Evolutionary conservation across 2,797 vertebrate species (phyloP).

Genomic region (Oophaga sylvatica): DNA sequence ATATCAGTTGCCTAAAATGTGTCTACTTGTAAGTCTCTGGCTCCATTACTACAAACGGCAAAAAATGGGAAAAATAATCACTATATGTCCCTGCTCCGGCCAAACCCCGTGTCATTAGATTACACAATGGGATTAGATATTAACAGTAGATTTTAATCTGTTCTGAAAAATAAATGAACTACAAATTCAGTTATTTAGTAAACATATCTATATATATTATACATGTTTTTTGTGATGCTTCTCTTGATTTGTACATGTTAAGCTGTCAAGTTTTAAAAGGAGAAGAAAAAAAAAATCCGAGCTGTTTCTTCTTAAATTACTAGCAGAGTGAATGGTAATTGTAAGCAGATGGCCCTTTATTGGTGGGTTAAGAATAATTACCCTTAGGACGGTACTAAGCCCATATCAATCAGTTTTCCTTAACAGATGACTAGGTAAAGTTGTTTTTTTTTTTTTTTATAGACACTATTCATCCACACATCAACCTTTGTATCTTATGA

Average conservation of each 20-base stretch:
- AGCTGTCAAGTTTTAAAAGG: constrained; percentile 64
- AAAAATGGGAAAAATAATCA: constrained; percentile 28
- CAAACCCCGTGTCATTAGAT: constrained; percentile 1
- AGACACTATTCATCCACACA: constrained; percentile 32
- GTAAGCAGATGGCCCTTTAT: constrained; percentile 75
- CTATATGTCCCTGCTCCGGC: neutral
- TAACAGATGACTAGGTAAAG: constrained; percentile 58
- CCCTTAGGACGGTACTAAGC: constrained; percentile 62
- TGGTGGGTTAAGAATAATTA: constrained; percentile 64
- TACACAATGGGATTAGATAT: constrained; percentile 30
- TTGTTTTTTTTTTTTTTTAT: constrained; percentile 36
- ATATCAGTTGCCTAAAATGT: constrained; percentile 70
- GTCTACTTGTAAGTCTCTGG: constrained; percentile 18
- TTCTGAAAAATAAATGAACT: neutral
- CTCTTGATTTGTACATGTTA: constrained; percentile 67
- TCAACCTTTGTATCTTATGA: constrained; percentile 10
- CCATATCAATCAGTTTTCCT: constrained; percentile 55
- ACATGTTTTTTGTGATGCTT: constrained; percentile 51
- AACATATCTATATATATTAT: neutral
- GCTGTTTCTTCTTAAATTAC: constrained; percentile 71
- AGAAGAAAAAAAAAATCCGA: constrained; percentile 65
- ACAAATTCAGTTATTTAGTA: neutral
- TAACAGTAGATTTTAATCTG: neutral
- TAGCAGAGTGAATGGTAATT: constrained; percentile 72
- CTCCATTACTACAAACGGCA: constrained; percentile 2